Percentiles rank a stretch among this genome's conserved stretches.
phyloP scores from a whole-genome alignment of 2,888 invertebrate species.

The Melangyna quadrimaculata region DNA sequence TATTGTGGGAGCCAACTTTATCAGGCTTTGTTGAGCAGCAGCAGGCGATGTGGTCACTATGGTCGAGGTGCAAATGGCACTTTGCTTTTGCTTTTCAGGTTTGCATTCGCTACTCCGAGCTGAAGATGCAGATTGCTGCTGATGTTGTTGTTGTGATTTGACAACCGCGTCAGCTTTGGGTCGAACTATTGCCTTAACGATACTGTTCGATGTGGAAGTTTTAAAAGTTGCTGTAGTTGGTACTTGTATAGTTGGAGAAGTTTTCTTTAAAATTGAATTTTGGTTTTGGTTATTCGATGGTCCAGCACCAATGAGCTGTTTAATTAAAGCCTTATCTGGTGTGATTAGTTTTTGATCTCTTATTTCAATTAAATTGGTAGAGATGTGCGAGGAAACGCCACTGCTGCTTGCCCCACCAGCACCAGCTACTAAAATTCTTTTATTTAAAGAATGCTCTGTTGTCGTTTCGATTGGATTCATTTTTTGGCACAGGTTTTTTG shows the following conservation, averaged over 20 bases:
- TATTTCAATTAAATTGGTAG: constrained; percentile 10
- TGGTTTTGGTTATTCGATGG: constrained; percentile 40
- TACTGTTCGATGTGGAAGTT: constrained; percentile 41
- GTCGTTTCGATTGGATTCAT: constrained; percentile 56
- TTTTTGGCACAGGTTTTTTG: background rate
- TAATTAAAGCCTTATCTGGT: constrained; percentile 47
- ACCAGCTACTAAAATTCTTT: constrained; percentile 30
- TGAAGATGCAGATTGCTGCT: constrained; percentile 42
- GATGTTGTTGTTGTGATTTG: constrained; percentile 45
- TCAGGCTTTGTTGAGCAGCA: constrained; percentile 29
- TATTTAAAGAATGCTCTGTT: constrained; percentile 38
- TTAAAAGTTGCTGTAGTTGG: constrained; percentile 11
- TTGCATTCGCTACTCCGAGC: constrained; percentile 32
- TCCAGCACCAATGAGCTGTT: constrained; percentile 49
- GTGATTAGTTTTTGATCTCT: constrained; percentile 20
- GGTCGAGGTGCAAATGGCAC: background rate
- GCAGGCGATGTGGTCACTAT: background rate
- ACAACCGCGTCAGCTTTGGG: constrained; percentile 32
- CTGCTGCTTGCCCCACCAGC: background rate
- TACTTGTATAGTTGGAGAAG: constrained; percentile 20
- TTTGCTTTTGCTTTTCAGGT: constrained; percentile 5
- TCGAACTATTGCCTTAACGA: constrained; percentile 32
- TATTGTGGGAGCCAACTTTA: constrained; percentile 34
- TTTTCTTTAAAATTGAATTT: constrained; percentile 56
- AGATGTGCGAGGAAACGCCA: constrained; percentile 12